Evolutionary conservation across 2,113 vertebrate genomes (phyloP).

Genomic region (Bolborhynchus lineola): DNA sequence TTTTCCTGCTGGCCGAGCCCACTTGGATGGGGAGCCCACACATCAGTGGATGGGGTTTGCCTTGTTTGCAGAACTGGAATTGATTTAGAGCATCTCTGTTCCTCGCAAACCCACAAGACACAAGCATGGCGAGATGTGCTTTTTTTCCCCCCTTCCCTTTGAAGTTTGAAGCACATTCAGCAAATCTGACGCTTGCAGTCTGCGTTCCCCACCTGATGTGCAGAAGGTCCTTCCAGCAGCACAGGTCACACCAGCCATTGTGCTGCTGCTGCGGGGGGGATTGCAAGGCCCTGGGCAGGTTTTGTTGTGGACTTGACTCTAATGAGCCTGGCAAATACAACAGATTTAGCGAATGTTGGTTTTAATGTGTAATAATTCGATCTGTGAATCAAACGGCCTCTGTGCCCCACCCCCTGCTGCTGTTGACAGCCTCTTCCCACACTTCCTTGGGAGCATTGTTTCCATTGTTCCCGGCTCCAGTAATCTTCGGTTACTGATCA

Average conservation of each 20-base stretch:
- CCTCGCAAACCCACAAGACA: neutral
- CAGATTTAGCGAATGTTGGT: neutral
- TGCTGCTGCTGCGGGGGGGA: neutral
- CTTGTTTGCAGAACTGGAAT: neutral
- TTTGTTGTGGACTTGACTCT: neutral
- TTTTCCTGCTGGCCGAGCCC: neutral
- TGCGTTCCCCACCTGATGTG: neutral
- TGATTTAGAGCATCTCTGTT: neutral
- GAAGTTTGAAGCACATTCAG: neutral
- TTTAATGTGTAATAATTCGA: slow-evolving; percentile 9
- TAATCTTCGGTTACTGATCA: slow-evolving; percentile 42
- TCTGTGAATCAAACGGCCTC: slow-evolving; percentile 37
- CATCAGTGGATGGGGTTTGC: neutral
- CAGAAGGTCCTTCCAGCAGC: neutral
- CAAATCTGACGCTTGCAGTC: neutral
- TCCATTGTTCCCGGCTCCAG: slow-evolving; percentile 45
- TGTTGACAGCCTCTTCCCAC: slow-evolving; percentile 52
- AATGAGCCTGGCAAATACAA: neutral
- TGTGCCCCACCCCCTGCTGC: slow-evolving; percentile 40
- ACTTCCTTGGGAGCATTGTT: slow-evolving; percentile 5
- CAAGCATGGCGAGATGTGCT: neutral
- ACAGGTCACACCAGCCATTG: neutral
- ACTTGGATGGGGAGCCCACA: neutral
- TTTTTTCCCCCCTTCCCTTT: neutral
- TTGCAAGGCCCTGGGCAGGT: neutral